phyloP scores from a whole-genome alignment of 2,888 invertebrate species.

The Pomacea canaliculata region DNA sequence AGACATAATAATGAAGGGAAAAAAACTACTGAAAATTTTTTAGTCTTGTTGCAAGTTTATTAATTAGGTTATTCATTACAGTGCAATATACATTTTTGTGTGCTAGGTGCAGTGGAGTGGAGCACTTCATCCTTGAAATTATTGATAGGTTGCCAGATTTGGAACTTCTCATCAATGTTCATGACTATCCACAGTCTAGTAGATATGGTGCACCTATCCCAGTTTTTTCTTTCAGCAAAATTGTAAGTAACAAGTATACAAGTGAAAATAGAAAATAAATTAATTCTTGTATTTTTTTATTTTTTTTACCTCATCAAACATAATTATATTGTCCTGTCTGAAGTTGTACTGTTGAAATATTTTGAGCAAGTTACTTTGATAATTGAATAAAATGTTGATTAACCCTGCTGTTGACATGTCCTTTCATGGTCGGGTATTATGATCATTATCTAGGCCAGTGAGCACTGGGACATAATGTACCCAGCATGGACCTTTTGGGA shows the following conservation, averaged over 20 bases:
- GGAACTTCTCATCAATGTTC: conserved; percentile 88
- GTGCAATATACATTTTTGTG: no score
- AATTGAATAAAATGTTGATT: no score
- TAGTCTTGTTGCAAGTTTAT: no score
- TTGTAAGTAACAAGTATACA: conserved; percentile 59
- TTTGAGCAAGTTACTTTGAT: no score
- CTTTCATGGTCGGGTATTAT: no score
- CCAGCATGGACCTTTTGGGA: conserved; percentile 99
- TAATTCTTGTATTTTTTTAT: neutral
- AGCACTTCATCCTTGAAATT: conserved; percentile 84
- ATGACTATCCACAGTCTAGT: conserved; percentile 92
- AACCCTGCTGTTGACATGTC: no score
- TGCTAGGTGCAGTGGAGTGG: conserved; percentile 85
- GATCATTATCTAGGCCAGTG: conserved; percentile 73
- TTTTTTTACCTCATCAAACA: neutral
- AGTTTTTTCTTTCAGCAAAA: conserved; percentile 97
- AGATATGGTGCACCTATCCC: conserved; percentile 76
- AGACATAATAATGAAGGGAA: no score
- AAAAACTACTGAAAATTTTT: no score
- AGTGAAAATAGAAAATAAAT: neutral
- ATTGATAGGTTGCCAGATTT: conserved; percentile 81
- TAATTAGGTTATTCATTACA: no score
- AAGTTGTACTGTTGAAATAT: no score
- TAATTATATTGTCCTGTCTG: no score
- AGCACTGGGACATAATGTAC: conserved; percentile 89